phyloP scores from a whole-genome alignment of 2,888 invertebrate genomes.

The Megaustenia siamemsis region DNA sequence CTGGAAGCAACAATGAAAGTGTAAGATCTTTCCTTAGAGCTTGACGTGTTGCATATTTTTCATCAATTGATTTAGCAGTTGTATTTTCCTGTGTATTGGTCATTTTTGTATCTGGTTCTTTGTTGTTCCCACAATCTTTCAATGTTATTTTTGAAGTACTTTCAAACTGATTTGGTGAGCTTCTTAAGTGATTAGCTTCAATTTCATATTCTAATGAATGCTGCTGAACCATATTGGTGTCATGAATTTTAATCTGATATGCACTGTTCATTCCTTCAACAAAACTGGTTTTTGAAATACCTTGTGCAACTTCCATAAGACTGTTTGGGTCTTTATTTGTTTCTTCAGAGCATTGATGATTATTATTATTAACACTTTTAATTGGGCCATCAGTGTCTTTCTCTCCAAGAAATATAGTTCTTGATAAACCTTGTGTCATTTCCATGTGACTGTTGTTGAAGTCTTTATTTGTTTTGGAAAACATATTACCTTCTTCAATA shows the following conservation, averaged over 20 bases:
- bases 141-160: neutral
- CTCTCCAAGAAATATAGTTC: neutral
- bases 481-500: neutral
- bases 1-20: slow-evolving; percentile 10
- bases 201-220: neutral
- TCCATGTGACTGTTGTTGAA: neutral
- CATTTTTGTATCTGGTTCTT: neutral
- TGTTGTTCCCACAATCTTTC: neutral
- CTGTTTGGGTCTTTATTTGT: neutral
- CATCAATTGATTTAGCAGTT: neutral
- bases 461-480: neutral
- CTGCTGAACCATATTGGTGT: neutral
- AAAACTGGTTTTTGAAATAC: neutral
- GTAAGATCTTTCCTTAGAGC: slow-evolving; percentile 22
- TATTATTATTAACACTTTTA: neutral
- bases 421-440: neutral
- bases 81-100: neutral
- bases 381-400: neutral
- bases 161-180: neutral
- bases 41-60: neutral
- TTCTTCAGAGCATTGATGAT: neutral
- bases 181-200: neutral
- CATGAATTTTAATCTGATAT: neutral
- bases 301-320: neutral
- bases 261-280: neutral